These are phyloP conservation scores for Sternotherus odoratus DNA, from an alignment of 2,797 vertebrate species.

Conservation along the genomic window DNA sequence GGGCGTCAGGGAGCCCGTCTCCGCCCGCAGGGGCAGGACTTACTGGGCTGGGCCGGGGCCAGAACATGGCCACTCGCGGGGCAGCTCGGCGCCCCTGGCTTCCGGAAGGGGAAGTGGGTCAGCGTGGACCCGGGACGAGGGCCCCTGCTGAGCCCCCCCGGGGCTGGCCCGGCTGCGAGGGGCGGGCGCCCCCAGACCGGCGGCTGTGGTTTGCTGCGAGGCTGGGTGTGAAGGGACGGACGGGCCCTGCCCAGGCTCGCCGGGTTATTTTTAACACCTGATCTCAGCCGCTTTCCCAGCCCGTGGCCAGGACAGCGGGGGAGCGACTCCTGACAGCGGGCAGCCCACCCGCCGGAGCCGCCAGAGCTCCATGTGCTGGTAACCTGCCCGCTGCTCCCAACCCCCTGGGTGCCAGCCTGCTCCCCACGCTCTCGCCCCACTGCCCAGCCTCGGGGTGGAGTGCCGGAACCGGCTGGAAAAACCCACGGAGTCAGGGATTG, in stretches of 20 bases:
- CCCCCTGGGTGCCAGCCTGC: not conserved
- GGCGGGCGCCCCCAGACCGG: not conserved
- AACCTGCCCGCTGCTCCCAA: not conserved
- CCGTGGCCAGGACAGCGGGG: not conserved
- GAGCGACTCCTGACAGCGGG: not conserved
- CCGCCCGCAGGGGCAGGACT: no score
- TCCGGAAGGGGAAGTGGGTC: no score
- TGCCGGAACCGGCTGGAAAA: not conserved
- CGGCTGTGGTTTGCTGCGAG: not conserved
- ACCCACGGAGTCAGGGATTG: not conserved
- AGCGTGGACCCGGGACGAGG: no score
- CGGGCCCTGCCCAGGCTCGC: not conserved
- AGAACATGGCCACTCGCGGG: no score
- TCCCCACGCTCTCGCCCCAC: not conserved
- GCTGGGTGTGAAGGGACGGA: not conserved
- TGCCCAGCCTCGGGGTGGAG: not conserved
- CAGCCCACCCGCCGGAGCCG: not conserved
- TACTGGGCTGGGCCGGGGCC: no score
- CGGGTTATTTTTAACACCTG: constrained; percentile 22
- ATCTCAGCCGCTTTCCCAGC: constrained; percentile 20
- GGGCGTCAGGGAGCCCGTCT: no score
- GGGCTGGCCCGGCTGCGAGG: not conserved
- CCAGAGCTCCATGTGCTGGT: constrained; percentile 1
- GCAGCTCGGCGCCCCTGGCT: no score
- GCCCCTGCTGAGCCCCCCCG: fast-evolving